Base-by-base conservation (phyloP, 2,113 vertebrate species). In the Dermatemys mawii region DNA sequence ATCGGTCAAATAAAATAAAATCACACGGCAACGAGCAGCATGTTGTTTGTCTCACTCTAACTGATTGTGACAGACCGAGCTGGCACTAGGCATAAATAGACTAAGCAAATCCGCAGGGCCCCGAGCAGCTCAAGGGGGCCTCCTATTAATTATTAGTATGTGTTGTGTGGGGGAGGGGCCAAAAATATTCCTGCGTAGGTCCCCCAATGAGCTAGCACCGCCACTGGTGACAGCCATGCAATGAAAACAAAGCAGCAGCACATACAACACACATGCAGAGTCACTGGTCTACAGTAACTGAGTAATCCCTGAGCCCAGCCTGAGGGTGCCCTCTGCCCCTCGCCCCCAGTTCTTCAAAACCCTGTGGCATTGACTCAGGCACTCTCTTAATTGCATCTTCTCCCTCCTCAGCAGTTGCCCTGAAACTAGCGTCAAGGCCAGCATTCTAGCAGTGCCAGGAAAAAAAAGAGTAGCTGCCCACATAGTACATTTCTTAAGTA, bases 31-130 rank as follows among this genome's bases (percentile, higher is more conserved):
- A 88, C 14, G 81, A 88, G 84, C 81, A 82, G 90, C 51, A 10
- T 8, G 81, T 80, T 89, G 78, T 78, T 95, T 67, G 79, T 86
- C 89, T 93, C 32, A 11, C 63, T 67, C 95, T 96, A 96, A 96
- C 48, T 10, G 16, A 92, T 85, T 96, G 87, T 89, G 96, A 95
- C 63, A 70, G 63, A 70, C 63, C 22, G 63, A 67, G 63, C 63
- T n/a, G 2, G 35, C 5, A 8, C 19, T 70, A 10, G 63, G n/a
- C 8, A 70, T n/a, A 70, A 38, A 38, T 38, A 70, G n/a, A 38
- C 63, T 38, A 38, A 70, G 63, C 63, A 70, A 70, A 38, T 70
- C n/a, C 19, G 10, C 19, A 70, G n/a, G 9, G 35, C 35, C 17
- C 60, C 8, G 4, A n/a, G 60, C 32, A 19, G 32, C 35, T n/a